Conservation (phyloP, 2,797 vertebrate genomes). For the Phalloptychus januarius region DNA sequence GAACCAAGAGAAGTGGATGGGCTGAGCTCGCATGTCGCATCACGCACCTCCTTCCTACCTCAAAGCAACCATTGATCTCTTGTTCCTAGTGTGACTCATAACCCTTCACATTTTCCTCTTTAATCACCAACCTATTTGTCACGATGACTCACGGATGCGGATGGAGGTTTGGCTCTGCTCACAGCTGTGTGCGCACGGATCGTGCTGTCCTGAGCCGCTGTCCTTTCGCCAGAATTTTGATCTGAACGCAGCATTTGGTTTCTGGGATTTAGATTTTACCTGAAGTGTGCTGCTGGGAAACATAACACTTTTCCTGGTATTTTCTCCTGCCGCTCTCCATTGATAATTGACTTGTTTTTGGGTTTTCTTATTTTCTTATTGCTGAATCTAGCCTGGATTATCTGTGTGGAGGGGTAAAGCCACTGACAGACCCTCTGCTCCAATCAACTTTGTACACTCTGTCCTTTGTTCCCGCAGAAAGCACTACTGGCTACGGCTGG, state of each 20-base stretch:
- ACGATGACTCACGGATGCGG: constrained; percentile 39
- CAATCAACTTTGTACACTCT: background rate
- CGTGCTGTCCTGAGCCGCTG: background rate
- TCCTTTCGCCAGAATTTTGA: background rate
- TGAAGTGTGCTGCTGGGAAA: background rate
- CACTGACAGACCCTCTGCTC: background rate
- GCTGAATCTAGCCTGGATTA: background rate
- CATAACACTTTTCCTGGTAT: background rate
- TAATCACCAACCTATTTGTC: constrained; percentile 43
- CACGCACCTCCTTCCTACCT: constrained; percentile 43
- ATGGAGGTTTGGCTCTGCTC: constrained; percentile 8
- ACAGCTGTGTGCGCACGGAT: background rate
- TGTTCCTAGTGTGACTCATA: constrained; percentile 40
- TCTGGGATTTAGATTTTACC: background rate
- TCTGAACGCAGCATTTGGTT: background rate
- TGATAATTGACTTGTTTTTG: background rate
- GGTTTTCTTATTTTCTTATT: background rate
- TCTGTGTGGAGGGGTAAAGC: background rate
- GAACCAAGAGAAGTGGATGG: constrained; percentile 30
- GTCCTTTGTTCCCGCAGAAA: background rate
- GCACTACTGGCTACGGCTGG: background rate
- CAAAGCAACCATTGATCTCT: constrained; percentile 47
- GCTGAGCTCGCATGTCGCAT: constrained; percentile 15
- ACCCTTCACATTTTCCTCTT: constrained; percentile 40
- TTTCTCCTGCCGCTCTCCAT: background rate